A percentile compares a stretch with the other conserved stretches of the same genome.
Conservation (phyloP, 2,797 vertebrate species). For the Mionectes olivaceus region DNA sequence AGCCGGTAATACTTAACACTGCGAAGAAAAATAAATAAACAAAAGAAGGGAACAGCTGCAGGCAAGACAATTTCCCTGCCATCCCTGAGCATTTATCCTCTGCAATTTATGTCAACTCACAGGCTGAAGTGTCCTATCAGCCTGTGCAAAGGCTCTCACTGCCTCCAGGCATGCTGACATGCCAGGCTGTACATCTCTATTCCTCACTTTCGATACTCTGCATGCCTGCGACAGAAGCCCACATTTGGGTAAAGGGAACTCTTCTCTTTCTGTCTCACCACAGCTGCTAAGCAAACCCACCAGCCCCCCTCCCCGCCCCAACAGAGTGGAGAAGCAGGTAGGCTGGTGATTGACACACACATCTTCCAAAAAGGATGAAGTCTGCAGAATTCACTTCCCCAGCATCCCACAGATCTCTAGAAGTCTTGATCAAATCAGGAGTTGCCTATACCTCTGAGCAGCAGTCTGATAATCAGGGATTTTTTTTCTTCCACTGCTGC, state of each 20-base stretch:
- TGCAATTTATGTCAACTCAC: conserved; percentile 21
- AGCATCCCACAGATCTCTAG: neutral
- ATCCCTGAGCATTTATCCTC: conserved; percentile 40
- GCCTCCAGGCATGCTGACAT: conserved; percentile 24
- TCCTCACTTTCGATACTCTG: neutral
- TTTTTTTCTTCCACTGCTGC: neutral
- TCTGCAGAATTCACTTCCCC: conserved; percentile 21
- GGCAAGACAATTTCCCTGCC: conserved; percentile 42
- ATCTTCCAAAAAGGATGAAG: neutral
- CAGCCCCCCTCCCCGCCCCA: accelerated
- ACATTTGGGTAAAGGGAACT: neutral
- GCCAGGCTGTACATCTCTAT: neutral
- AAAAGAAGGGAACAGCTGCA: conserved; percentile 29
- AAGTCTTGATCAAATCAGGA: conserved; percentile 2
- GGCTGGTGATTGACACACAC: conserved; percentile 29
- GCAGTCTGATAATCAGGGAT: neutral
- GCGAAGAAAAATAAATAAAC: conserved; percentile 37
- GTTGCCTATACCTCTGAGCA: neutral
- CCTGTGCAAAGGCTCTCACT: conserved; percentile 33
- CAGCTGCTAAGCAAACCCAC: neutral
- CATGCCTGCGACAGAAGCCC: neutral
- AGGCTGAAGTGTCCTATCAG: neutral
- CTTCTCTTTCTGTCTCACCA: neutral
- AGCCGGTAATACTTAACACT: conserved; percentile 39
- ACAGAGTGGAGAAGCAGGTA: neutral